A percentile compares a stretch with the other conserved stretches of the same genome.
Conservation (phyloP, 2,797 vertebrate species). For the Champsocephalus gunnari region DNA sequence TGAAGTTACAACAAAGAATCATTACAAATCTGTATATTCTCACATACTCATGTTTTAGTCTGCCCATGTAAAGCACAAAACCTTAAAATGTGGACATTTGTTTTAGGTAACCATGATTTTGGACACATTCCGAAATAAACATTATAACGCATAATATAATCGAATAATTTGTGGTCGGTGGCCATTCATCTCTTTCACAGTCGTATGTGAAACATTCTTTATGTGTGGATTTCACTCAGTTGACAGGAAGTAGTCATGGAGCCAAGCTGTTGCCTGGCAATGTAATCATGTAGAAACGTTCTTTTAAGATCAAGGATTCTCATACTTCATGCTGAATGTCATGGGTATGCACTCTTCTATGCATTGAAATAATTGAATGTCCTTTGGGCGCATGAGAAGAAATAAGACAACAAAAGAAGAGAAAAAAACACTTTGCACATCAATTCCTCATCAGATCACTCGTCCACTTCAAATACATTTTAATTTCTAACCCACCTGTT, state of each 20-base stretch:
- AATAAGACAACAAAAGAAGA: slow-evolving; percentile 8
- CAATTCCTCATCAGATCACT: background rate
- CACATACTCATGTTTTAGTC: too few species aligned
- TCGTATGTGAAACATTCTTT: too few species aligned
- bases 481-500: slow-evolving; percentile 38
- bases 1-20: background rate
- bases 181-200: background rate
- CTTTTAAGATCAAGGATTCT: background rate
- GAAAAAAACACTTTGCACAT: background rate
- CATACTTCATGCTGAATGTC: slow-evolving; percentile 16
- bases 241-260: too few species aligned
- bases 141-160: too few species aligned
- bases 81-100: too few species aligned
- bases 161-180: background rate
- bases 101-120: background rate
- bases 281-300: too few species aligned
- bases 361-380: slow-evolving; percentile 8
- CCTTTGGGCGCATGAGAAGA: slow-evolving; percentile 10
- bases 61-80: too few species aligned
- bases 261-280: too few species aligned
- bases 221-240: too few species aligned
- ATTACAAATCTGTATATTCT: too few species aligned
- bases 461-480: slow-evolving; percentile 13
- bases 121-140: background rate
- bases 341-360: background rate